Percentiles rank a stretch among this genome's conserved stretches.
phyloP scores from a whole-genome alignment of 2,888 invertebrate genomes.

The Ochropleura leucogaster region DNA sequence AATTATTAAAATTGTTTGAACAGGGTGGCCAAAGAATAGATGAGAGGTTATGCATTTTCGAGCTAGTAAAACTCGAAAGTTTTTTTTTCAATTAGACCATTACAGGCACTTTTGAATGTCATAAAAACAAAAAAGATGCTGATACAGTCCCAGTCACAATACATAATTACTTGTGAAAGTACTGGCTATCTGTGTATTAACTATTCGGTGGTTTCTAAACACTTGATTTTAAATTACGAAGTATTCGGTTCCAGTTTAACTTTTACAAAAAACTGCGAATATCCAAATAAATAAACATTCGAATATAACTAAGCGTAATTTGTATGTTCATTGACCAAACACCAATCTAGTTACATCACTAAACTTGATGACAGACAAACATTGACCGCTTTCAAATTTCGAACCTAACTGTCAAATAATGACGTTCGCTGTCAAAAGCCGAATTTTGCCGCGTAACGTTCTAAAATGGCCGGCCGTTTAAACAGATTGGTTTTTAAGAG shows the following conservation, averaged over 20 bases:
- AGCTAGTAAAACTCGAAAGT: too few species aligned
- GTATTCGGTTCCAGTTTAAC: not conserved
- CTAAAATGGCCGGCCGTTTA: slow-evolving; percentile 45
- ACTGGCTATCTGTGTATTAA: too few species aligned
- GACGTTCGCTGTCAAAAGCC: slow-evolving; percentile 42
- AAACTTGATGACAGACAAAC: slow-evolving; percentile 29
- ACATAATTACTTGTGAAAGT: too few species aligned
- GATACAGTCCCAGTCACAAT: too few species aligned
- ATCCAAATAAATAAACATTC: not conserved
- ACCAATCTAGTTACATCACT: slow-evolving; percentile 33
- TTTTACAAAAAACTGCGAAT: not conserved
- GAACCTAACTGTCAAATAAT: slow-evolving; percentile 43
- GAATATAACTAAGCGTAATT: not conserved
- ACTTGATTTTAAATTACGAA: not conserved
- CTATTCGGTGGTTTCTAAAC: not conserved
- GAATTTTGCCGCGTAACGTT: slow-evolving; percentile 50
- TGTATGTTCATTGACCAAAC: not conserved
- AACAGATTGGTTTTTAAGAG: slow-evolving; percentile 54
- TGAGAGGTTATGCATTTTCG: too few species aligned
- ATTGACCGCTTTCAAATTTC: slow-evolving; percentile 48
- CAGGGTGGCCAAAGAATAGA: not conserved
- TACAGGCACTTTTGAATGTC: too few species aligned
- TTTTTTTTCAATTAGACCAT: too few species aligned
- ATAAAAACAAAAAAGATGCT: too few species aligned
- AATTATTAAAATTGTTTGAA: not conserved